Conservation (phyloP, 2,113 vertebrate species). For the Sprattus sprattus region DNA sequence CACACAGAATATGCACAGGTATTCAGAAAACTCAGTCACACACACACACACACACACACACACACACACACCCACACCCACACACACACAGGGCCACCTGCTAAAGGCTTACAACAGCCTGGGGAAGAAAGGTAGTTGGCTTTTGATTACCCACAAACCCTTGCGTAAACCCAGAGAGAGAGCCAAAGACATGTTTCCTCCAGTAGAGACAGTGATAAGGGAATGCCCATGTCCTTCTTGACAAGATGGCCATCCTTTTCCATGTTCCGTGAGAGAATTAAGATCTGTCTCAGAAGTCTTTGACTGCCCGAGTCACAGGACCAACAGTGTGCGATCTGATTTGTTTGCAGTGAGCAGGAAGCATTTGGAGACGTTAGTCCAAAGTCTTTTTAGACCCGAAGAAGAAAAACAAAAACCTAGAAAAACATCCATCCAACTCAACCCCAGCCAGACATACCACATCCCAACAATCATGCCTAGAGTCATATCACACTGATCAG, state of each 20-base stretch:
- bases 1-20: neutral
- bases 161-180: neutral
- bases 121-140: neutral
- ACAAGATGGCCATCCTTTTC: neutral
- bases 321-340: neutral
- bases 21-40: neutral
- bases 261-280: neutral
- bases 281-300: neutral
- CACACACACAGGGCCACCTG: neutral
- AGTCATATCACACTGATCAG: neutral
- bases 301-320: neutral
- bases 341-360: neutral
- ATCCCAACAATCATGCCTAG: neutral
- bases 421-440: neutral
- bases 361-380: neutral
- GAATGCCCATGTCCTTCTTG: neutral
- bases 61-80: neutral
- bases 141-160: neutral
- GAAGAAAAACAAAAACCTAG: neutral
- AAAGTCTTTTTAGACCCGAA: neutral
- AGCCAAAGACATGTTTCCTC: neutral
- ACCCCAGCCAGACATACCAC: neutral
- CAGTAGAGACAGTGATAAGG: neutral
- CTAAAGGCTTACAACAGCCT: neutral
- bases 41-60: neutral